A percentile compares a stretch with the other conserved stretches of the same genome.
Conservation (phyloP, 2,888 invertebrate species). For the Limenitis camilla region DNA sequence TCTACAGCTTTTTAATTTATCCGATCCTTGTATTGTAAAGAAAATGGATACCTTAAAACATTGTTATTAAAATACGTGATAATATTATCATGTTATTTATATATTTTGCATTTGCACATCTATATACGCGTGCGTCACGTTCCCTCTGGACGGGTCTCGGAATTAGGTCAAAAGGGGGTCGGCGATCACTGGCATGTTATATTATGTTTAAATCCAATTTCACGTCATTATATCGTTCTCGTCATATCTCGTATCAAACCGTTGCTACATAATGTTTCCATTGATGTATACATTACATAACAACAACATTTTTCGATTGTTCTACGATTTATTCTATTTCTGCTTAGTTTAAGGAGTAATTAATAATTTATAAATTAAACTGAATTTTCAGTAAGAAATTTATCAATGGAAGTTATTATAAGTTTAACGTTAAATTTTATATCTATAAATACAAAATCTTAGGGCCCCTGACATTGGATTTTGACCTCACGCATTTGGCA, state of each 20-base stretch:
- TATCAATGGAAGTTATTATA: too few species aligned
- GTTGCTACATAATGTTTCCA: too few species aligned
- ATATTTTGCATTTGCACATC: slow-evolving; percentile 10
- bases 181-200: slow-evolving; percentile 59
- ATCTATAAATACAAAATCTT: slow-evolving; percentile 41
- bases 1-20: too few species aligned
- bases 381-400: too few species aligned
- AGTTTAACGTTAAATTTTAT: slow-evolving; percentile 10
- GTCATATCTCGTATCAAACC: too few species aligned
- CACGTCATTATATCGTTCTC: slow-evolving; percentile 13
- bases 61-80: neutral
- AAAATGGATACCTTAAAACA: too few species aligned
- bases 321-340: too few species aligned
- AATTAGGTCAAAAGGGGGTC: slow-evolving; percentile 71
- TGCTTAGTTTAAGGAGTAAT: too few species aligned
- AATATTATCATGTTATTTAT: neutral
- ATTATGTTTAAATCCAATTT: slow-evolving; percentile 21
- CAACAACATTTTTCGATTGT: too few species aligned
- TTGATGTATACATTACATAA: too few species aligned
- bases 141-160: slow-evolving; percentile 55
- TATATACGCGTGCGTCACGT: slow-evolving; percentile 49
- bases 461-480: slow-evolving; percentile 71
- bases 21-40: too few species aligned
- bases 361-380: too few species aligned
- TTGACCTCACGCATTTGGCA: slow-evolving; percentile 65